phyloP scores from a whole-genome alignment of 1,140 invertebrate genomes.

The Drosophila simulans region DNA sequence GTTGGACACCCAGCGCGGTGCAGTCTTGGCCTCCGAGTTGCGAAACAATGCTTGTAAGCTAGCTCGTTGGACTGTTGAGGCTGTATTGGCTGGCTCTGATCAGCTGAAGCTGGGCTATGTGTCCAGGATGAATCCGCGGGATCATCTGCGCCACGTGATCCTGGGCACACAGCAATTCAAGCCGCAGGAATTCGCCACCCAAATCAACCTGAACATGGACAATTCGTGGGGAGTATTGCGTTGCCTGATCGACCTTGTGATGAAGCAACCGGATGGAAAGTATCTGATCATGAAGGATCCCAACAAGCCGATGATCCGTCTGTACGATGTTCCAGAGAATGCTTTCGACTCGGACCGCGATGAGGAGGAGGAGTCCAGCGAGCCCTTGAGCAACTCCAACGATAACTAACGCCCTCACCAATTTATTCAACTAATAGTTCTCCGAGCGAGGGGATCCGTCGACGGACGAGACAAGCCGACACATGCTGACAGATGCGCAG shows the following conservation, averaged over 20 bases:
- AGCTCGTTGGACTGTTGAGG: slow-evolving; percentile 99
- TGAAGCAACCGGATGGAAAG: slow-evolving; percentile 98
- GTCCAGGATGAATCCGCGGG: slow-evolving; percentile 95
- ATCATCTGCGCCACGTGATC: slow-evolving; percentile 98
- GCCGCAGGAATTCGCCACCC: slow-evolving; percentile 98
- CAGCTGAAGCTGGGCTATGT: slow-evolving; percentile 99
- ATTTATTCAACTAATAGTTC: slow-evolving; percentile 45
- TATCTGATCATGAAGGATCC: slow-evolving; percentile 99
- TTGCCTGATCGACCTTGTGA: slow-evolving; percentile 98
- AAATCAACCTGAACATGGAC: slow-evolving; percentile 99
- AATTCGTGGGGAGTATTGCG: slow-evolving; percentile 99
- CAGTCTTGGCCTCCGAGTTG: slow-evolving; percentile 98
- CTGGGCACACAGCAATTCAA: slow-evolving; percentile 99
- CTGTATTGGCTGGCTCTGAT: slow-evolving; percentile 97
- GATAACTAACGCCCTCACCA: slow-evolving; percentile 9
- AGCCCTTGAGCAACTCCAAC: slow-evolving; percentile 23
- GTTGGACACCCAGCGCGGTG: slow-evolving; percentile 97
- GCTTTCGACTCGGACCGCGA: slow-evolving; percentile 98
- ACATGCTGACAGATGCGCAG: slow-evolving; percentile 54
- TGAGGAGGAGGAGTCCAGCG: slow-evolving; percentile 90
- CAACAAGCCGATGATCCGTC: slow-evolving; percentile 97
- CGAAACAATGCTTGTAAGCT: slow-evolving; percentile 99
- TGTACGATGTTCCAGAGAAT: slow-evolving; percentile 99
- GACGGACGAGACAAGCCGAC: slow-evolving; percentile 53
- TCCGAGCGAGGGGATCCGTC: slow-evolving; percentile 37